Percentiles rank a stretch among this genome's conserved stretches.
These are phyloP conservation scores for Sphaerodactylus townsendi DNA, from an alignment of 2,113 vertebrate genomes.

Conservation along the genomic window DNA sequence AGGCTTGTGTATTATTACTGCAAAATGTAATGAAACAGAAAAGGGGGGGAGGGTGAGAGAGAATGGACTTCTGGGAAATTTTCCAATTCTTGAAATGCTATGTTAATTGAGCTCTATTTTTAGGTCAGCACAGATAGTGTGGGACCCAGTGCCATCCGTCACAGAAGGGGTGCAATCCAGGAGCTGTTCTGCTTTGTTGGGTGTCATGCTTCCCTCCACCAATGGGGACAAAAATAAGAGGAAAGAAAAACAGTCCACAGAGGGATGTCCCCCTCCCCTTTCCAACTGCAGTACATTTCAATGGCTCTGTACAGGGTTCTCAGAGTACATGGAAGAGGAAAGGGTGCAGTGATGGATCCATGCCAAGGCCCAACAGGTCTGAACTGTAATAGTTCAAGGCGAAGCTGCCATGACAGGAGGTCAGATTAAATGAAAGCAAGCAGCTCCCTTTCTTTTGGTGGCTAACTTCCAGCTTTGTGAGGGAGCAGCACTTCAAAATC, in stretches of 20 bases:
- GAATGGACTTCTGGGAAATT: conserved; percentile 89
- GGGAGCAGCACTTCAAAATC: conserved; percentile 40
- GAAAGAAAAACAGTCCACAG: conserved; percentile 27
- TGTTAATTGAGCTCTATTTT: conserved; percentile 88
- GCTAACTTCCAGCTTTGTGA: conserved; percentile 53
- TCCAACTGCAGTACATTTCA: conserved; percentile 38
- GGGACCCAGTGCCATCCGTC: conserved; percentile 70
- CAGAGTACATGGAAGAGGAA: conserved; percentile 37
- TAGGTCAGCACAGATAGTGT: conserved; percentile 75
- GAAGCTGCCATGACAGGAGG: conserved; percentile 34
- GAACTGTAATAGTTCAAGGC: conserved; percentile 8
- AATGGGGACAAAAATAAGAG: conserved; percentile 31
- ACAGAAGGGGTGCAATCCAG: conserved; percentile 72
- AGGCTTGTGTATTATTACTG: conserved; percentile 86
- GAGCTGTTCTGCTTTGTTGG: conserved; percentile 61
- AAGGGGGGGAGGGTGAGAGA: conserved; percentile 70
- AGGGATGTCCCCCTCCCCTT: background rate
- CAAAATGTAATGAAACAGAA: conserved; percentile 87
- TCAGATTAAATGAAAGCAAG: conserved; percentile 38
- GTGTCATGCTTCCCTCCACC: conserved; percentile 40
- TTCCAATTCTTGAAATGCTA: conserved; percentile 87
- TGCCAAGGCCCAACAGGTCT: background rate
- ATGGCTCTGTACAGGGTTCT: background rate
- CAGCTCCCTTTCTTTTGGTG: conserved; percentile 32
- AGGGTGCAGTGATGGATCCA: background rate